These are phyloP conservation scores for Andrena marginata DNA, from an alignment of 2,888 invertebrate genomes.

Conservation along the genomic window DNA sequence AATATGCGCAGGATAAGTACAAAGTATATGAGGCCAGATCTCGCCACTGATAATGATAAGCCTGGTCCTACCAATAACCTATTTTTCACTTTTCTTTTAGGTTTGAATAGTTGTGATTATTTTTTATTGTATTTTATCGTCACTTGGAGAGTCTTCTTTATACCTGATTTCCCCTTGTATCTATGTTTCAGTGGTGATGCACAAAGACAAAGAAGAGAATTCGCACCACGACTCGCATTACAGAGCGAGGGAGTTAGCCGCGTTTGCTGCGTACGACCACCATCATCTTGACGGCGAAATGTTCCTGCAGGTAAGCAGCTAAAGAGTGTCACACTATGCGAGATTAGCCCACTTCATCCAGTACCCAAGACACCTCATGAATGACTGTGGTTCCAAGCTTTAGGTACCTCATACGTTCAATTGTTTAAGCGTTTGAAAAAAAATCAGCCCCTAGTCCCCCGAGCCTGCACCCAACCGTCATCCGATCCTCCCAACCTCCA, in stretches of 20 bases:
- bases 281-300: conserved; percentile 96
- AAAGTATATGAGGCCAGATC: conserved; percentile 75
- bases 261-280: conserved; percentile 95
- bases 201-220: conserved; percentile 95
- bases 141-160: neutral
- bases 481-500: neutral
- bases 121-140: neutral
- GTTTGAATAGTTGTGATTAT: neutral
- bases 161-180: conserved; percentile 7
- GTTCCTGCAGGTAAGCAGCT: conserved; percentile 93
- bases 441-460: neutral
- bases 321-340: neutral
- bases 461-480: neutral
- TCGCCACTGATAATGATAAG: conserved; percentile 73
- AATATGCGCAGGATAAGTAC: conserved; percentile 78
- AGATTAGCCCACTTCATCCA: neutral
- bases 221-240: conserved; percentile 88
- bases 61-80: conserved; percentile 34
- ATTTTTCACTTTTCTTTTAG: neutral
- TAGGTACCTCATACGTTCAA: neutral
- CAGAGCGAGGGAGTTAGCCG: conserved; percentile 91
- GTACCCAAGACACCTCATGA: no score
- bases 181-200: conserved; percentile 94
- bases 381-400: neutral
- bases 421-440: neutral